Evolutionary conservation across 2,113 vertebrate species (phyloP).

Genomic region (Zapornia atra): DNA sequence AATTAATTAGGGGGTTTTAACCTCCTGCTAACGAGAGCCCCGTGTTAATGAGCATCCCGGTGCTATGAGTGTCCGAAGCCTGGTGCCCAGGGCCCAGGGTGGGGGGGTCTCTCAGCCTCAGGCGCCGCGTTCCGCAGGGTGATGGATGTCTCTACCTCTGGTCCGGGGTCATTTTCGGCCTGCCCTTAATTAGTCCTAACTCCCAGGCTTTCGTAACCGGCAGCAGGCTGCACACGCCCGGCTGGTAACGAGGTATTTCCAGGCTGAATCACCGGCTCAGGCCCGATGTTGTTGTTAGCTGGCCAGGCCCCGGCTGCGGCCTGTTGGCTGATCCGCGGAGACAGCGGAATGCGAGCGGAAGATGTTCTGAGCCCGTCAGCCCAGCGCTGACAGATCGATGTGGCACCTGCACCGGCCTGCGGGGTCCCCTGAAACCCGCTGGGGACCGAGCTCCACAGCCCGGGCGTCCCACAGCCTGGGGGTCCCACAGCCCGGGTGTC

Average conservation of each 20-base stretch:
- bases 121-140: too few relatives aligned
- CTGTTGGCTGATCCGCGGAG: constrained; percentile 52
- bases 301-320: constrained; percentile 24
- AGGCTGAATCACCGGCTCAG: constrained; percentile 59
- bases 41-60: background rate
- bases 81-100: background rate
- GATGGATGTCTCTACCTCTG: background rate
- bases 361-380: constrained; percentile 71
- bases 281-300: constrained; percentile 46
- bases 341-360: constrained; percentile 70
- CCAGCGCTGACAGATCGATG: constrained; percentile 68
- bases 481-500: too few relatives aligned
- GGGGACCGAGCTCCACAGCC: background rate
- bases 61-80: too few relatives aligned
- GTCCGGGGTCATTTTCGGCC: background rate
- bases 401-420: constrained; percentile 68
- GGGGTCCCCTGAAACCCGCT: constrained; percentile 22
- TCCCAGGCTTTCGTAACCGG: constrained; percentile 6
- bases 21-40: background rate
- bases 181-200: constrained; percentile 12
- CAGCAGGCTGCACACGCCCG: constrained; percentile 13
- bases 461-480: too few relatives aligned
- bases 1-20: background rate
- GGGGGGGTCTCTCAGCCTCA: background rate
- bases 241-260: constrained; percentile 71